These are phyloP conservation scores for Myrmecophaga tridactyla DNA, from an alignment of 2,113 vertebrate genomes.

Conservation along the genomic window DNA sequence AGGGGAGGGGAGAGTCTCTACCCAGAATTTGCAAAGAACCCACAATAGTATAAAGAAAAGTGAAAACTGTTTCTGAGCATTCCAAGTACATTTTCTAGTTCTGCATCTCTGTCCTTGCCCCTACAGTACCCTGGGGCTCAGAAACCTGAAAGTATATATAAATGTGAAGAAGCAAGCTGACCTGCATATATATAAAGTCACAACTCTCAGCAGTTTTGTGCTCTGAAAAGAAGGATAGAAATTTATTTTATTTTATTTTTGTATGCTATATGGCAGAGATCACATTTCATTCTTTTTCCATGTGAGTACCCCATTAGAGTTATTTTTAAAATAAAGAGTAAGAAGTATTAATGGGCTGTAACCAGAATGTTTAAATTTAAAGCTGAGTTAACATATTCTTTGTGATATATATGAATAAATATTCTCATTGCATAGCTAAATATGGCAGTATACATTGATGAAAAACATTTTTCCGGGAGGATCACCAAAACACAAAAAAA, in stretches of 20 bases:
- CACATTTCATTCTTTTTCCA: too few species aligned
- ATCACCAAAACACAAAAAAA: neutral
- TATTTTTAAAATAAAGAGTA: neutral
- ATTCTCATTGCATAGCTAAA: neutral
- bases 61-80: neutral
- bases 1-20: neutral
- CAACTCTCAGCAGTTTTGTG: neutral
- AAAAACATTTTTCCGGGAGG: neutral
- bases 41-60: neutral
- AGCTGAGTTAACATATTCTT: neutral
- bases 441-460: neutral
- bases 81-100: neutral
- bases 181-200: neutral
- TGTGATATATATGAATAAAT: slow-evolving; percentile 1
- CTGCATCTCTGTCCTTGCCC: neutral
- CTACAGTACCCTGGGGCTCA: neutral
- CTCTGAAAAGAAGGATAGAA: neutral
- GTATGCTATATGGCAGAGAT: too few species aligned
- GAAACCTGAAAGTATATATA: neutral
- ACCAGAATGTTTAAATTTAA: neutral
- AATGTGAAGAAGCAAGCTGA: neutral
- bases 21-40: neutral
- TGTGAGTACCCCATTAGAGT: too few species aligned
- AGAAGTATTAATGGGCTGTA: slow-evolving; percentile 16
- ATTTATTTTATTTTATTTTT: too few species aligned